Evolutionary conservation across 2,888 invertebrate genomes (phyloP), one percentile per base, ranked within the genome.

Genomic region (Watsonalla binaria): DNA sequence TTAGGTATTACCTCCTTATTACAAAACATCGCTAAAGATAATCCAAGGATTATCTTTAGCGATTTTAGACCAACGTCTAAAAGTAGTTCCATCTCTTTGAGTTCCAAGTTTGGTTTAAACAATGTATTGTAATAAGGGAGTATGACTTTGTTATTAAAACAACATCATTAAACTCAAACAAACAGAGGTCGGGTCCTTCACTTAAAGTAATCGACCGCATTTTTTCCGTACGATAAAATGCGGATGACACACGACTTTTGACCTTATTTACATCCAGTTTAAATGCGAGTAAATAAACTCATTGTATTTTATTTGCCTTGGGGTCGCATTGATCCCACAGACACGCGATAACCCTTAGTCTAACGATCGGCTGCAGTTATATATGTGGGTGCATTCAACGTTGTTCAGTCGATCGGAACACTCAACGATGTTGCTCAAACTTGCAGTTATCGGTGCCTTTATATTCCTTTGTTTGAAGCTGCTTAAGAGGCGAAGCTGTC

Each of bases 391-490:
- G 54, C 49, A 50, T 52, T 48, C 51, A 8, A 8, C 37, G 15
- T 39, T 49, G 15, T 39, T n/a, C 39, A 13, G 15, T 49, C 37
- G 9, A 37, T 6, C 37, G 15, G 49, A 15, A 49, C 37, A 49
- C 49, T 14, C 45, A 72, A 76, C 61, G 14, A 86, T 90, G 90
- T 72, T 90, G 63, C 68, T 90, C 0, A 90, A 90, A 67, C 62
- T 90, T 9, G 82, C 82, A 5, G 56, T 90, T n/a, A 64, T 90
- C 47, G 86, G 89, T 65, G 77, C 70, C 52, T 56, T 90, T 0
- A 71, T 86, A 66, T 85, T 87, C 57, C 68, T 88, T 59, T 86
- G 85, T 73, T 74, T 85, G 8, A 90, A 88, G 69, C 60, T 88
- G 58, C 61, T 90, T 33, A 82, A 79, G 15, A 70, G 68, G 24